phyloP scores from a whole-genome alignment of 92 coral and sea anemone genomes.

The Actinernus sp. region DNA sequence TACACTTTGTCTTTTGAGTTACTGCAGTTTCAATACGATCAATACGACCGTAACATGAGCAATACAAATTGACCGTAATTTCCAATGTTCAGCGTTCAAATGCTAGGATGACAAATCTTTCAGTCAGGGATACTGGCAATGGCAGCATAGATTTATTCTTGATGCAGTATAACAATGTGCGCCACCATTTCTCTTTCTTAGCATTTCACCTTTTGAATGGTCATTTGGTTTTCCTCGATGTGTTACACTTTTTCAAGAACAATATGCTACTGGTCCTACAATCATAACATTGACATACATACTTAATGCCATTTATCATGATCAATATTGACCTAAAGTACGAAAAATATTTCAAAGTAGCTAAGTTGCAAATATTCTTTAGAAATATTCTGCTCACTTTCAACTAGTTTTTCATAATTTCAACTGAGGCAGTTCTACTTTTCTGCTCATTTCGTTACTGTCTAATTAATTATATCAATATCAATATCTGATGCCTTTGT shows the following conservation, averaged over 20 bases:
- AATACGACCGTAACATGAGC: conserved; percentile 31
- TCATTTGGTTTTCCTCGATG: conserved; percentile 58
- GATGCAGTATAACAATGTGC: conserved; percentile 72
- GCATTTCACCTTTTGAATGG: conserved; percentile 73
- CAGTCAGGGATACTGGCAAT: conserved; percentile 54
- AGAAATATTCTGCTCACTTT: too few relatives aligned
- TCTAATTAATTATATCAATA: too few relatives aligned
- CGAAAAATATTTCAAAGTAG: too few relatives aligned
- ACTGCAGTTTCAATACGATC: conserved; percentile 23
- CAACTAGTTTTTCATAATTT: too few relatives aligned
- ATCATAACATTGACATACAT: too few relatives aligned
- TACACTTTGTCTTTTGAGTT: conserved; percentile 24
- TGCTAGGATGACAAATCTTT: conserved; percentile 54
- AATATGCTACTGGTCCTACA: conserved; percentile 41
- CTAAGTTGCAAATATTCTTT: too few relatives aligned
- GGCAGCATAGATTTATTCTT: conserved; percentile 58
- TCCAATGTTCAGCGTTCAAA: conserved; percentile 43
- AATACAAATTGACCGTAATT: not conserved
- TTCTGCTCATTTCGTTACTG: too few relatives aligned
- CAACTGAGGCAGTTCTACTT: too few relatives aligned
- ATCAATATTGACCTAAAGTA: too few relatives aligned
- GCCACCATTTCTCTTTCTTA: conserved; percentile 48
- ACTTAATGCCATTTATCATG: too few relatives aligned
- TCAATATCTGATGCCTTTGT: too few relatives aligned
- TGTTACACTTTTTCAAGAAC: not conserved